These are phyloP conservation scores for Heliothis virescens DNA, from an alignment of 1,140 invertebrate species.

Conservation along the genomic window DNA sequence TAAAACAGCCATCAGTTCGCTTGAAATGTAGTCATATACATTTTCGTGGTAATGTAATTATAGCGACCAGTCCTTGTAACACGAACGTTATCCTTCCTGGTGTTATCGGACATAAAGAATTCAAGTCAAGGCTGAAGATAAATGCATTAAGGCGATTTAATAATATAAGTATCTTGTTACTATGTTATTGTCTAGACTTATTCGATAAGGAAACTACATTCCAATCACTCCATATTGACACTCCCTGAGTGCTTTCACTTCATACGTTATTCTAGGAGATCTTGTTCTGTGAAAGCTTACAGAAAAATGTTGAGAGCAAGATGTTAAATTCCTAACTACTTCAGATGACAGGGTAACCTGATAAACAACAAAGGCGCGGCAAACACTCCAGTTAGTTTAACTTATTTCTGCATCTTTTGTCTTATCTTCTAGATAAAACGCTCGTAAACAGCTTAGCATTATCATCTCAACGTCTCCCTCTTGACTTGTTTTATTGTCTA, in stretches of 20 bases:
- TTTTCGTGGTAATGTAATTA: too few relatives aligned
- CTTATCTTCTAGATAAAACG: conserved; percentile 14
- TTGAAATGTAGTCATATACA: too few relatives aligned
- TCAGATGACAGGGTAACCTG: too few relatives aligned
- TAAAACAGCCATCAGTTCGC: too few relatives aligned
- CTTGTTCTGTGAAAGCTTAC: background rate
- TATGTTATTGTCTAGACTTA: conserved; percentile 16
- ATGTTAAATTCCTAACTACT: too few relatives aligned
- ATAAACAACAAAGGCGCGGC: too few relatives aligned
- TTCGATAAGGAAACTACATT: conserved; percentile 12
- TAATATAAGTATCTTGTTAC: conserved; percentile 4
- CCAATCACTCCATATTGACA: background rate
- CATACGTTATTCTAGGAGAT: background rate
- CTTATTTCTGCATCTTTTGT: background rate
- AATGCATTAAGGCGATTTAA: background rate
- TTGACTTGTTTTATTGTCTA: background rate
- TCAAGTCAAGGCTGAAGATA: conserved; percentile 1
- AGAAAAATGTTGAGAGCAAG: too few relatives aligned
- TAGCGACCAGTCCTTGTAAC: background rate
- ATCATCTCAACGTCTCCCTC: background rate
- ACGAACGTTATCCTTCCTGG: background rate
- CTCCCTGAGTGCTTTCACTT: background rate
- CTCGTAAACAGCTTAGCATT: conserved; percentile 1
- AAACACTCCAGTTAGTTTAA: background rate
- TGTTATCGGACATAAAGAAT: background rate